Evolutionary conservation across 1,140 invertebrate genomes (phyloP).

Genomic region (Periplaneta americana): DNA sequence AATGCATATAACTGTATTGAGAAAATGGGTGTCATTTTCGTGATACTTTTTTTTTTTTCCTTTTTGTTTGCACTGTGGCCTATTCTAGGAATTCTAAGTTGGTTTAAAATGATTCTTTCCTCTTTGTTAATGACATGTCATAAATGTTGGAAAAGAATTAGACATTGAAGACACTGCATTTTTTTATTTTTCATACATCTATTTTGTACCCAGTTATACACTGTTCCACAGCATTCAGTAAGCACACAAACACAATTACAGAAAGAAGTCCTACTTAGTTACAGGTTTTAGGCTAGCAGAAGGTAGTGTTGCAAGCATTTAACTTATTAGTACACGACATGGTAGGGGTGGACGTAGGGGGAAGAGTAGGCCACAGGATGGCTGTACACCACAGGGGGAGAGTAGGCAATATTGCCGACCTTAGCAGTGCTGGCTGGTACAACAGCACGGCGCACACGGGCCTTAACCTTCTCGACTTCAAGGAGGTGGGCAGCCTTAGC

Average conservation of each 20-base stretch:
- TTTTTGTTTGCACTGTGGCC: too few species aligned
- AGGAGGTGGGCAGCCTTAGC: constrained; percentile 27
- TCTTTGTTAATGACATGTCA: too few species aligned
- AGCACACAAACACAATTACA: not conserved
- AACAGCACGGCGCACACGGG: constrained; percentile 20
- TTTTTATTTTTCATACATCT: not conserved
- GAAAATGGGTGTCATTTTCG: too few species aligned
- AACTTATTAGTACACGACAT: constrained; percentile 6
- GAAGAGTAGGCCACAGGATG: constrained; percentile 35
- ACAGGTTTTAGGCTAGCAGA: not conserved
- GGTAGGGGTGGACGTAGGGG: constrained; percentile 23
- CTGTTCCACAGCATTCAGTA: not conserved
- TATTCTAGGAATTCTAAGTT: too few species aligned
- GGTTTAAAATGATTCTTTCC: too few species aligned
- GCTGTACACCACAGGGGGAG: constrained; percentile 14
- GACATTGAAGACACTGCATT: not conserved
- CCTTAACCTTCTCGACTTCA: constrained; percentile 17
- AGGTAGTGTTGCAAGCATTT: not conserved
- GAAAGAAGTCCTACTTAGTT: not conserved
- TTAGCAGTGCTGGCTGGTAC: constrained; percentile 32
- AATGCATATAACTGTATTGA: too few species aligned
- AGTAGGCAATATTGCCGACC: constrained; percentile 20
- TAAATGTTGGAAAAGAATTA: too few species aligned
- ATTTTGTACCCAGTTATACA: not conserved
- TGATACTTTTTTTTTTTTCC: too few species aligned